A percentile compares a stretch with the other conserved stretches of the same genome.
Evolutionary conservation across 2,797 vertebrate species (phyloP).

Genomic region (Parauchenoglanis ngamensis): DNA sequence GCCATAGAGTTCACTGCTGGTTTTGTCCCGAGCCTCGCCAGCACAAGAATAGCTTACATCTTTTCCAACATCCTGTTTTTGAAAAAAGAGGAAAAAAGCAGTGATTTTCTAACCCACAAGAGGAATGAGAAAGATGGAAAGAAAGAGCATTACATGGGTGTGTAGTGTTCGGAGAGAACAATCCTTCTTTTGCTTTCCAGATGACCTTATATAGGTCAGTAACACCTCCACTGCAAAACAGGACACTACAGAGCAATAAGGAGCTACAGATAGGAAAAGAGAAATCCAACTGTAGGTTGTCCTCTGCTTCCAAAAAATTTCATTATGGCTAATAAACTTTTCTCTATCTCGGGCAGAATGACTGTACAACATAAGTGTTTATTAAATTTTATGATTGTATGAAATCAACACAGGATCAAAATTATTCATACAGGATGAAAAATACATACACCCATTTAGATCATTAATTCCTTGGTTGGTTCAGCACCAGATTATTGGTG

Average conservation of each 20-base stretch:
- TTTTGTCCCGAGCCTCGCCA: slow-evolving; percentile 43
- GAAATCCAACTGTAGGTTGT: neutral
- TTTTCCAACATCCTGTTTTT: slow-evolving; percentile 57
- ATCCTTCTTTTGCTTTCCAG: slow-evolving; percentile 34
- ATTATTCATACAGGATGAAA: no score
- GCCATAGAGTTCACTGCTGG: slow-evolving; percentile 29
- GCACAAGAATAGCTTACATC: slow-evolving; percentile 41
- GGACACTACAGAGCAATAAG: neutral
- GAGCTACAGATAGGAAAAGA: neutral
- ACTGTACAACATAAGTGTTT: no score
- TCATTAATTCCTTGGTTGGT: no score
- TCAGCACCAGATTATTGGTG: no score
- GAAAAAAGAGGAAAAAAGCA: slow-evolving; percentile 29
- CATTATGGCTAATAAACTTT: neutral
- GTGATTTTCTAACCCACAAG: slow-evolving; percentile 12
- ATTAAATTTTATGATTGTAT: no score
- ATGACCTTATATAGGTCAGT: slow-evolving; percentile 35
- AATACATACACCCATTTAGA: no score
- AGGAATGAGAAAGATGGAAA: slow-evolving; percentile 32
- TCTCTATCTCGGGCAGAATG: no score
- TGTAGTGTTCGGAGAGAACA: slow-evolving; percentile 26
- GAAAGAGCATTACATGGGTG: slow-evolving; percentile 12
- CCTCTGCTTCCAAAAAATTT: neutral
- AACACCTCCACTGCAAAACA: slow-evolving; percentile 6
- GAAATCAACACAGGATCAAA: no score